A percentile compares a stretch with the other conserved stretches of the same genome.
These are phyloP conservation scores for Rhopalosiphum nymphaeae DNA, from an alignment of 2,888 invertebrate genomes.

Conservation along the genomic window DNA sequence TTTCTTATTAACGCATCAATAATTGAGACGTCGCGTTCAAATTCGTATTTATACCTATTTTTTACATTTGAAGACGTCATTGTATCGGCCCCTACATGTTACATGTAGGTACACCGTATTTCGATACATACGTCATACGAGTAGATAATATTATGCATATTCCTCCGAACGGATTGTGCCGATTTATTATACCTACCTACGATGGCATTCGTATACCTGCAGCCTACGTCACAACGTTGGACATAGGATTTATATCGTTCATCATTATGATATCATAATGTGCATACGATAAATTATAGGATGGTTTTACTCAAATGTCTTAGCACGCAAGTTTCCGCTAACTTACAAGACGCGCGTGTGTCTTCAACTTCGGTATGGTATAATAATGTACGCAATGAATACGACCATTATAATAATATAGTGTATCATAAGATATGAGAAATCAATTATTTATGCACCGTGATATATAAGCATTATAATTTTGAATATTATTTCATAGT, in stretches of 20 bases:
- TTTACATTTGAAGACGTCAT: background rate
- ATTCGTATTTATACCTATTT: constrained; percentile 14
- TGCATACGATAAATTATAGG: background rate
- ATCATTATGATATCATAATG: background rate
- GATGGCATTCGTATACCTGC: background rate
- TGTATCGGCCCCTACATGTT: background rate
- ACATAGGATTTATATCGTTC: background rate
- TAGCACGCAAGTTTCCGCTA: background rate
- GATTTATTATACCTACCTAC: background rate
- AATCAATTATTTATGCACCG: background rate
- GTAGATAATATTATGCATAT: background rate
- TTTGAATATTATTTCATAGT: background rate
- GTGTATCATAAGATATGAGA: background rate
- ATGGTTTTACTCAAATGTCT: background rate
- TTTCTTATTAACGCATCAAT: constrained; percentile 29
- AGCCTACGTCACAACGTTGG: background rate
- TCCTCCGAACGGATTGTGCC: background rate
- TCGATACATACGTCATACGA: background rate
- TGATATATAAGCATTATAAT: background rate
- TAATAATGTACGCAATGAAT: background rate
- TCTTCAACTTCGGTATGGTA: background rate
- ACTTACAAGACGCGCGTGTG: background rate
- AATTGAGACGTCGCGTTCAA: constrained; percentile 23
- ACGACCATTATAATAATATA: background rate
- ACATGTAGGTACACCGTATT: background rate